Evolutionary conservation across 2,113 vertebrate species (phyloP).

Genomic region (Falco punctatus): DNA sequence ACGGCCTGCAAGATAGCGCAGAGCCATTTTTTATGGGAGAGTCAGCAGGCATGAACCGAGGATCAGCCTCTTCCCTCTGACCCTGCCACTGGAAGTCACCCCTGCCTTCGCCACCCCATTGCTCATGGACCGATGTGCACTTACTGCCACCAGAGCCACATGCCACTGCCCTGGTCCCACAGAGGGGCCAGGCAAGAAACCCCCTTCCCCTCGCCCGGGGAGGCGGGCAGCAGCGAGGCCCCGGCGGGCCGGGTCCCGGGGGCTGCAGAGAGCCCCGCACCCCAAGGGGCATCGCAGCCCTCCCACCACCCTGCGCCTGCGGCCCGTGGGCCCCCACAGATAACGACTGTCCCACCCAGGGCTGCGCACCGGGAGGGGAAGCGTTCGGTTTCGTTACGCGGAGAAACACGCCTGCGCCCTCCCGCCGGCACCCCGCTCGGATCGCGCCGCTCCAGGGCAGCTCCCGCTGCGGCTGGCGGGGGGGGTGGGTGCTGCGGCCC

Average conservation of each 20-base stretch:
- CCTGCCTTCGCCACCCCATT: background rate
- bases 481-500: background rate
- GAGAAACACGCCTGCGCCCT: background rate
- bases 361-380: too few relatives aligned
- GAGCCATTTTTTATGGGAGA: background rate
- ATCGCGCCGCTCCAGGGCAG: fast-evolving
- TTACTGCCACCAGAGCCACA: background rate
- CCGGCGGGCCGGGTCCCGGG: background rate
- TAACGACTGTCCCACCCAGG: background rate
- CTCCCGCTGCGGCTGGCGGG: background rate
- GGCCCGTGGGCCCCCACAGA: too few relatives aligned
- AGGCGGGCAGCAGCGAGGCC: background rate
- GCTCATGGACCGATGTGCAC: fast-evolving
- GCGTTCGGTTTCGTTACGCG: fast-evolving
- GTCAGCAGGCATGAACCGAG: constrained; percentile 20
- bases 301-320: too few relatives aligned
- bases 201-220: fast-evolving
- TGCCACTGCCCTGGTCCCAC: background rate
- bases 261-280: background rate
- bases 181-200: background rate
- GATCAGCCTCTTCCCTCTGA: background rate
- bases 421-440: background rate
- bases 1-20: background rate
- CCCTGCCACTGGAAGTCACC: constrained; percentile 55
- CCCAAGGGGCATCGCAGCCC: background rate